Evolutionary conservation across 2,888 invertebrate species (phyloP).

Genomic region (Napeogenes inachia): DNA sequence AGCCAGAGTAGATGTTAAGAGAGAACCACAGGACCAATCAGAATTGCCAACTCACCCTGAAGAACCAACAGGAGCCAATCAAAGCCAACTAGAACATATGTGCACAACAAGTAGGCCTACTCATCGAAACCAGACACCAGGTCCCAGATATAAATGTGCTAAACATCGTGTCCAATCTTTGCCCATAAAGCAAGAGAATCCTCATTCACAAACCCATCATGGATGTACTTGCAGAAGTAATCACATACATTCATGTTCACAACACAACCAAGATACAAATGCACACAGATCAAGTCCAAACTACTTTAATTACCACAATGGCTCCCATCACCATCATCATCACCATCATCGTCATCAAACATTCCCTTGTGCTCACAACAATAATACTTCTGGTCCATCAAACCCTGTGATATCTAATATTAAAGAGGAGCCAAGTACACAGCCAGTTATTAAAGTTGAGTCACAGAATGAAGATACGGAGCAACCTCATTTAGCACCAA

Average conservation of each 20-base stretch:
- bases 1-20: conserved; percentile 48
- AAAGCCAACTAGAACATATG: conserved; percentile 18
- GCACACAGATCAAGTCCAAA: conserved; percentile 34
- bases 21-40: conserved; percentile 46
- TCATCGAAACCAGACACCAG: conserved; percentile 17
- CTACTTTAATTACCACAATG: conserved; percentile 40
- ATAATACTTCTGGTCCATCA: conserved; percentile 26
- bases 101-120: conserved; percentile 12
- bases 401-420: conserved; percentile 38
- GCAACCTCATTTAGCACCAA: conserved; percentile 5
- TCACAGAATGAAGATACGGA: conserved; percentile 21
- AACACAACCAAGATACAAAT: conserved; percentile 32
- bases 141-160: conserved; percentile 19
- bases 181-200: conserved; percentile 33
- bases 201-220: conserved; percentile 18
- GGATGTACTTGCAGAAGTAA: conserved; percentile 31
- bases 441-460: conserved; percentile 51
- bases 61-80: conserved; percentile 31
- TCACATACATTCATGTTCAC: conserved; percentile 22
- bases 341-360: conserved; percentile 42
- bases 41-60: conserved; percentile 39
- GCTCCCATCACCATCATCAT: conserved; percentile 41
- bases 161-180: conserved; percentile 28
- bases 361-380: conserved; percentile 35
- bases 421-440: conserved; percentile 53